Evolutionary conservation across 2,113 vertebrate species (phyloP), one percentile per base, ranked within the genome.

Genomic region (Progne subis): DNA sequence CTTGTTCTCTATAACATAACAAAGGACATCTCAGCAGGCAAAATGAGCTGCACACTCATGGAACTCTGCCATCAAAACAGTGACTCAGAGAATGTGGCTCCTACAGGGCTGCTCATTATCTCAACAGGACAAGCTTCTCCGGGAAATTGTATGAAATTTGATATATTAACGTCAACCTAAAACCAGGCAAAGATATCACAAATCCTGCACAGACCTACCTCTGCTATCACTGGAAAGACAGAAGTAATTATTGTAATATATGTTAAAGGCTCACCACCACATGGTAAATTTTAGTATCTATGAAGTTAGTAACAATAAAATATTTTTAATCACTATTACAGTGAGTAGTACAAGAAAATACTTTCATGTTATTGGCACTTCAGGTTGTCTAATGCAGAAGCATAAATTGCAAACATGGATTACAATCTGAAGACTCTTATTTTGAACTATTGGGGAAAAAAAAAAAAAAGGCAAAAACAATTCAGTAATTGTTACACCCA

Each of bases 1-100:
- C 86, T 92, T 89, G 69, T 46, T 63, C 60, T 71, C 3, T 26
- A 1, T 15, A 56, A 56, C 69, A 41, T 68, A 57, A 44, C 3
- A 0, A 88, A 86, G 77, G 88, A 86, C 81, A 41, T 82, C 72
- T 92, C 76, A 25, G 89, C 91, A 91, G 80, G 31, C 56, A 76
- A 24, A 78, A 46, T 1, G 2, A 82, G 81, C 69, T 6, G 10
- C 86, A 50, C 37, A 24, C 31, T 49, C 41, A 24, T 95, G 94
- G 95, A 95, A 81, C 72, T 37, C 77, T 92, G 96, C 92, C 95
- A 95, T 75, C 25, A 20, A 77, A 96, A 86, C 56, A 74, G 91
- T 97, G 94, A 97, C 91, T 97, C 94, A 96, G 89, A 94, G 91
- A 97, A 92, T 56, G 92, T 91, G 94, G 94, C 91, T 97, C 92